Evolutionary conservation across 2,797 vertebrate species (phyloP), one percentile per base, ranked within the genome.

Genomic region (Mionectes olivaceus): DNA sequence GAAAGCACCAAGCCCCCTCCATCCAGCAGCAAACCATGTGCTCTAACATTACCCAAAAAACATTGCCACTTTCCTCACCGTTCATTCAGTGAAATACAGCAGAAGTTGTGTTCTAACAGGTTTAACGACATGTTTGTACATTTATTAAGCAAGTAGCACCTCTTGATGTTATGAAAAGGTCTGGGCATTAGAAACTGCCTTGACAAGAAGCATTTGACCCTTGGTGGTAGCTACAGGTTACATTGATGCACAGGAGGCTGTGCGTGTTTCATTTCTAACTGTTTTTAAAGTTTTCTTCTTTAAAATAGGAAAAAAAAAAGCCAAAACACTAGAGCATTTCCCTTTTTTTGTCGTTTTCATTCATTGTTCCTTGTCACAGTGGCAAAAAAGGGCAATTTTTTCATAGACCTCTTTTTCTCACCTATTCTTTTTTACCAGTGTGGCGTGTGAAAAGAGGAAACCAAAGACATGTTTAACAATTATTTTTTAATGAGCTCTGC

Each of bases 131-230:
- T 81, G 47, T 63, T 87, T 91, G 67, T 87, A 75, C 47, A 56
- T 95, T 94, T 89, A 78, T 96, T 94, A 90, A 94, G 68, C 76
- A 91, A 83, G 83, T 91, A 94, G 76, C 65, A 93, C 78, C 81
- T 94, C 89, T 90, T 82, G 88, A 91, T 0, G 0, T 77, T 84
- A n/a, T 1, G 0, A 82, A 82, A 95, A 86, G 16, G 41, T 77
- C 59, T 37, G 5, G 77, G 53, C 61, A 74, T 84, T 74, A 53
- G 70, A 84, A 90, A 80, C 41, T 77, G 41, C 83, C 49, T 85
- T 37, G 67, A 77, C 85, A 55, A 94, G 76, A 79, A 76, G 28
- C 41, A 68, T 89, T 90, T 89, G 89, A 93, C 85, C 80, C 85
- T 76, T 70, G 44, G 27, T 88, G 70, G 53, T 63, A 76, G 18